Evolutionary conservation across 2,797 vertebrate species (phyloP).

Genomic region (Brachyalestes nurse): DNA sequence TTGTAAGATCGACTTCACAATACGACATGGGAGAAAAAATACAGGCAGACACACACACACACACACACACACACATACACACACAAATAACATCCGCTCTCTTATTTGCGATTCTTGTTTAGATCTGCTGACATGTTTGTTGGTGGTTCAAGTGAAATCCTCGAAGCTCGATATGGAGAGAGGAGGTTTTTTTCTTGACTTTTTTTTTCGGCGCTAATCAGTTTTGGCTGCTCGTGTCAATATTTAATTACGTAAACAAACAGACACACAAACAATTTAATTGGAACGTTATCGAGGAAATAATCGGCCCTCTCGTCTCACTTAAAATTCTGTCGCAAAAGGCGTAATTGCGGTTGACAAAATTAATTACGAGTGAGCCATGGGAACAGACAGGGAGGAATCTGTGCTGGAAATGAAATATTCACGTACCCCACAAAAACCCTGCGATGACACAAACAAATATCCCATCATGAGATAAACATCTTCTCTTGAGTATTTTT

Average conservation of each 20-base stretch:
- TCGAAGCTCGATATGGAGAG: slow-evolving; percentile 60
- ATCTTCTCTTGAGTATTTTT: slow-evolving; percentile 10
- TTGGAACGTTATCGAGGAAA: slow-evolving; percentile 69
- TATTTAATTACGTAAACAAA: slow-evolving; percentile 78
- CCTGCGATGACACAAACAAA: slow-evolving; percentile 16
- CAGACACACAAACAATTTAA: slow-evolving; percentile 75
- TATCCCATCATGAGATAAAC: slow-evolving; percentile 2
- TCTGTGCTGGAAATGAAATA: slow-evolving; percentile 37
- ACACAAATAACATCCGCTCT: slow-evolving; percentile 13
- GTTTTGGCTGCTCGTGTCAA: slow-evolving; percentile 70
- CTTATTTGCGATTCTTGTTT: slow-evolving; percentile 32
- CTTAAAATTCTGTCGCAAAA: slow-evolving; percentile 73
- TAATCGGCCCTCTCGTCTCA: slow-evolving; percentile 67
- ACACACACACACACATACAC: slow-evolving; percentile 31
- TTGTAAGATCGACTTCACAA: neutral
- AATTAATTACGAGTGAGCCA: slow-evolving; percentile 68
- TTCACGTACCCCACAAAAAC: slow-evolving; percentile 32
- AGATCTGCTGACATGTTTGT: slow-evolving; percentile 54
- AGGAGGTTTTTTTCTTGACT: slow-evolving; percentile 7
- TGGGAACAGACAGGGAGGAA: slow-evolving; percentile 44
- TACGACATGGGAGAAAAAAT: neutral
- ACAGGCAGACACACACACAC: slow-evolving; percentile 16
- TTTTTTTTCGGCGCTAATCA: slow-evolving; percentile 64
- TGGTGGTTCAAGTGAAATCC: slow-evolving; percentile 65
- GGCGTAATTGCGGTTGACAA: slow-evolving; percentile 72